Conservation (phyloP, 2,888 invertebrate genomes). For the Leptinotarsa peninsularis region DNA sequence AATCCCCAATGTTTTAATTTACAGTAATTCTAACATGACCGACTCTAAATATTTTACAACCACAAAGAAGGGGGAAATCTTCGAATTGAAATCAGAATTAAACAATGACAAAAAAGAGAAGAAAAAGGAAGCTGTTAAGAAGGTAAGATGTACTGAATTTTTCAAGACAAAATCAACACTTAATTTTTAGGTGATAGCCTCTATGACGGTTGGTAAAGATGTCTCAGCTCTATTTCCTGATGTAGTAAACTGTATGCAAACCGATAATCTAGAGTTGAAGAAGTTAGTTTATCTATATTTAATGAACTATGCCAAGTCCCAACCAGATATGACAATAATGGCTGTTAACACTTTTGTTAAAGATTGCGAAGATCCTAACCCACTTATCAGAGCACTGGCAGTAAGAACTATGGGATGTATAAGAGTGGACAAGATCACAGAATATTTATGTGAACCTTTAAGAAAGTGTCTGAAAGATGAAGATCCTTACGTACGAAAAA, state of each 20-base stretch:
- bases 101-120: slow-evolving; percentile 99
- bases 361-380: slow-evolving; percentile 99
- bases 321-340: slow-evolving; percentile 99
- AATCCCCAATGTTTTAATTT: not conserved
- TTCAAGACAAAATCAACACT: no score
- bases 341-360: slow-evolving; percentile 99
- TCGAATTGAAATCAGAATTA: slow-evolving; percentile 97
- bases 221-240: slow-evolving; percentile 98
- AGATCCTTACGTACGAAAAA: slow-evolving; percentile 97
- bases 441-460: slow-evolving; percentile 97
- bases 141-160: slow-evolving; percentile 71
- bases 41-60: slow-evolving; percentile 99
- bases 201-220: slow-evolving; percentile 99
- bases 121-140: slow-evolving; percentile 99
- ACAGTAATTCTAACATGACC: slow-evolving; percentile 81
- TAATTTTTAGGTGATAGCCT: slow-evolving; percentile 89
- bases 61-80: slow-evolving; percentile 99
- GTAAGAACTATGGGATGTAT: slow-evolving; percentile 99
- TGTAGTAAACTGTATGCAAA: slow-evolving; percentile 99
- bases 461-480: slow-evolving; percentile 95
- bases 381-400: slow-evolving; percentile 96
- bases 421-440: slow-evolving; percentile 99
- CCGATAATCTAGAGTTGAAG: slow-evolving; percentile 98
- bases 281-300: slow-evolving; percentile 98
- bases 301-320: slow-evolving; percentile 99